Evolutionary conservation across 2,888 invertebrate genomes (phyloP).

Genomic region (Amblyteles armatorius): DNA sequence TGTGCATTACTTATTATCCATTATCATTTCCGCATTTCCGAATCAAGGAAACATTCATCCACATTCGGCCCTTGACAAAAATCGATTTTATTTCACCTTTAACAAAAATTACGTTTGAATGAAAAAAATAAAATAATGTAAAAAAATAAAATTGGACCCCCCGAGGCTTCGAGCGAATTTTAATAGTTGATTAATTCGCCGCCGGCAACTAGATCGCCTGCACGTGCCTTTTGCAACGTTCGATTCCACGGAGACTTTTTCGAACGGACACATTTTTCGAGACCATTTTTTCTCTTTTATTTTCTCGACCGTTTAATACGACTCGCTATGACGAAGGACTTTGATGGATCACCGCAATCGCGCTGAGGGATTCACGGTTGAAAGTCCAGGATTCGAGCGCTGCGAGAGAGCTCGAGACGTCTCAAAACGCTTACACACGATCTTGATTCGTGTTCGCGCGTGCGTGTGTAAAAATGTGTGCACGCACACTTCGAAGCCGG

Average conservation of each 20-base stretch:
- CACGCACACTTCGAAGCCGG: conserved; percentile 66
- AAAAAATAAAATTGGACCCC: not conserved
- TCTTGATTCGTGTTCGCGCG: conserved; percentile 5
- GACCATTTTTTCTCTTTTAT: not conserved
- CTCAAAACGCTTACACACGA: not conserved
- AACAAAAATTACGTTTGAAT: no score
- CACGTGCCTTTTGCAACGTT: conserved; percentile 17
- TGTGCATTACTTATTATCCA: no score
- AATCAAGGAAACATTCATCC: no score
- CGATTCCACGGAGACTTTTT: not conserved
- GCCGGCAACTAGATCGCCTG: not conserved
- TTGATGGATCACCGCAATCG: conserved; percentile 39
- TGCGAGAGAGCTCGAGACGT: conserved; percentile 31
- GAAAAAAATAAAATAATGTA: no score
- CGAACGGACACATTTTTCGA: conserved; percentile 6
- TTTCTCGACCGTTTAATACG: conserved; percentile 2
- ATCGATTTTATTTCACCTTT: no score
- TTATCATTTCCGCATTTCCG: no score
- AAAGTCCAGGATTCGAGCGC: conserved; percentile 56
- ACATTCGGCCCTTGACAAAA: no score
- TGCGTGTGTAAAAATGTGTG: conserved; percentile 21
- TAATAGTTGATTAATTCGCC: conserved; percentile 24
- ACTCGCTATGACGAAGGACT: conserved; percentile 14
- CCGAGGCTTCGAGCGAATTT: conserved; percentile 42
- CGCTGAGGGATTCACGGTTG: conserved; percentile 55